These are phyloP conservation scores for Heliothis subflexa DNA, from an alignment of 1,140 invertebrate genomes.

Conservation along the genomic window DNA sequence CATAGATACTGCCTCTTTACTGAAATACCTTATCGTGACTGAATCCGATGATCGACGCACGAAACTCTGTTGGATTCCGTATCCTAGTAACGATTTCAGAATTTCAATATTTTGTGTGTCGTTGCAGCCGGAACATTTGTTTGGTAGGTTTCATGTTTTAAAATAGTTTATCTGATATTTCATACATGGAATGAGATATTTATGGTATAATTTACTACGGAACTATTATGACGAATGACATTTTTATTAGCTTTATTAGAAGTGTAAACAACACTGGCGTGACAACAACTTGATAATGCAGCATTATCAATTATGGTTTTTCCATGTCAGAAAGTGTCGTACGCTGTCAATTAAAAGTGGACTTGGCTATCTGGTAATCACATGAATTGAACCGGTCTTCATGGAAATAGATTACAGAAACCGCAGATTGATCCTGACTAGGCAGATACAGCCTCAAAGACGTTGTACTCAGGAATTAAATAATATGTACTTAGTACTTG, in stretches of 20 bases:
- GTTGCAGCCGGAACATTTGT: slow-evolving; percentile 13
- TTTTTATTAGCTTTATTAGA: slow-evolving; percentile 16
- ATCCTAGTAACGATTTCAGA: slow-evolving; percentile 79
- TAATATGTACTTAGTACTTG: not conserved
- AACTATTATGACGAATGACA: slow-evolving; percentile 30
- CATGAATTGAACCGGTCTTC: slow-evolving; percentile 4
- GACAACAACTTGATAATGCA: slow-evolving; percentile 7
- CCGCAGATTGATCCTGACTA: not conserved
- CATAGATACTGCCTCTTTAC: slow-evolving; percentile 33
- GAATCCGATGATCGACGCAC: slow-evolving; percentile 55
- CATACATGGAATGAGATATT: not conserved
- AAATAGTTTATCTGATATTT: slow-evolving; percentile 5
- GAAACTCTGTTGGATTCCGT: slow-evolving; percentile 60
- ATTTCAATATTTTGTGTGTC: slow-evolving; percentile 76
- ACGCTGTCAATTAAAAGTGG: slow-evolving; percentile 5
- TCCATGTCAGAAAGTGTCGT: slow-evolving; percentile 24
- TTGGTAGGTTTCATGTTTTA: slow-evolving; percentile 12
- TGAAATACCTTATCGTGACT: slow-evolving; percentile 63
- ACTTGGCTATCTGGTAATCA: slow-evolving; percentile 27
- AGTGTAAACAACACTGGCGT: slow-evolving; percentile 23
- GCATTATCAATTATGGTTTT: slow-evolving; percentile 23
- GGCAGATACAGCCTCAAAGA: not conserved
- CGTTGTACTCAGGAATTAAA: not conserved
- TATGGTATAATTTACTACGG: slow-evolving; percentile 19
- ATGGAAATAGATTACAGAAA: not conserved